These are phyloP conservation scores for Lycocorax pyrrhopterus DNA, from an alignment of 2,113 vertebrate genomes.

Conservation along the genomic window DNA sequence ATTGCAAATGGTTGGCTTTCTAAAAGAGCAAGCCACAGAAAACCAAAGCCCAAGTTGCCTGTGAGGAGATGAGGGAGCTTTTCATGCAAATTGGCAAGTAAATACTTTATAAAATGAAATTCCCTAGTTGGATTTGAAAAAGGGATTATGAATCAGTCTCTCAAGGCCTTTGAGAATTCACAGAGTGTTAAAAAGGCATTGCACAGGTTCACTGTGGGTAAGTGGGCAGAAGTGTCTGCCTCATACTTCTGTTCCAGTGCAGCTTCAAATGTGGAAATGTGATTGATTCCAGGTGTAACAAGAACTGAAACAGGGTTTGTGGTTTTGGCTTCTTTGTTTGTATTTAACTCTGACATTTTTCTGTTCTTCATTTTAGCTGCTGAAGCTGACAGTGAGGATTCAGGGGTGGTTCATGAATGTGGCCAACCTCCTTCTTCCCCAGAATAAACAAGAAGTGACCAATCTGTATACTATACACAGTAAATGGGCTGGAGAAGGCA, in stretches of 20 bases:
- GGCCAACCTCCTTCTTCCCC: conserved; percentile 7
- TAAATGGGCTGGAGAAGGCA: conserved; percentile 20
- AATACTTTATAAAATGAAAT: not conserved
- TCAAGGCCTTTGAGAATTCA: not conserved
- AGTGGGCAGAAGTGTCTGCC: not conserved
- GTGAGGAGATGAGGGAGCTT: not conserved
- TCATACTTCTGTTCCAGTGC: not conserved
- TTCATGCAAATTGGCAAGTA: not conserved
- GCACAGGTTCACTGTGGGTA: not conserved
- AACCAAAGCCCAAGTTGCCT: not conserved
- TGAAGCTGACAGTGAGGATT: conserved; percentile 45
- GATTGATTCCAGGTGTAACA: not conserved
- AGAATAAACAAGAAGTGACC: conserved; percentile 35
- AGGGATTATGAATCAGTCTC: not conserved
- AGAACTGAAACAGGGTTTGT: not conserved
- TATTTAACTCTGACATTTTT: not conserved
- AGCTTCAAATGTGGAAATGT: not conserved
- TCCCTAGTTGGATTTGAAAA: not conserved
- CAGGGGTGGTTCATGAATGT: not conserved
- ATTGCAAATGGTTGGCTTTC: not conserved
- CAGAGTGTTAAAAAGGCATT: not conserved
- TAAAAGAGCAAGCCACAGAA: not conserved
- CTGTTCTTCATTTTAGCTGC: conserved; percentile 24
- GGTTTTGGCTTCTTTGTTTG: not conserved
- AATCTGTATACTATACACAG: not conserved